Conservation (phyloP, 2,888 invertebrate genomes). For the Perithous albicinctus region DNA sequence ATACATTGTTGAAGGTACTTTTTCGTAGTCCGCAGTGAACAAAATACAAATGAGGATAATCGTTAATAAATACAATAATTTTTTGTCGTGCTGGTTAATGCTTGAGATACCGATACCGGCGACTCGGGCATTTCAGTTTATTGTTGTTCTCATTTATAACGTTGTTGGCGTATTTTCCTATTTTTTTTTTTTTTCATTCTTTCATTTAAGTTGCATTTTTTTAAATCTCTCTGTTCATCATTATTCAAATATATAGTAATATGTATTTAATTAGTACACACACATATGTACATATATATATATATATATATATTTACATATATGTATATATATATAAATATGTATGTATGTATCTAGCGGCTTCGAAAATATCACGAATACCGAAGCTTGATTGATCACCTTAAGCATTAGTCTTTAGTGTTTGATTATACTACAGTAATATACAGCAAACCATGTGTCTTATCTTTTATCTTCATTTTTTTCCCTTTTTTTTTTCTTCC, state of each 20-base stretch:
- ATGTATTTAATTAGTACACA: slow-evolving; percentile 62
- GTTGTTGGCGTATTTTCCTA: slow-evolving; percentile 70
- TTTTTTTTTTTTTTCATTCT: slow-evolving; percentile 59
- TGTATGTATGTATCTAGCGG: slow-evolving; percentile 69
- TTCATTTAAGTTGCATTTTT: slow-evolving; percentile 59
- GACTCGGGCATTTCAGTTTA: slow-evolving; percentile 76
- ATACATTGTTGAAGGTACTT: not conserved
- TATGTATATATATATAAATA: too few species aligned
- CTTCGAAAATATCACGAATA: slow-evolving; percentile 77
- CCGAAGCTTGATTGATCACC: slow-evolving; percentile 79
- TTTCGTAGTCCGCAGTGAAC: slow-evolving; percentile 11
- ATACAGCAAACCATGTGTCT: slow-evolving; percentile 78
- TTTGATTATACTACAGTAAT: slow-evolving; percentile 83
- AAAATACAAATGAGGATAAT: slow-evolving; percentile 12
- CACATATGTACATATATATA: too few species aligned
- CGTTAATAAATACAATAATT: slow-evolving; percentile 14
- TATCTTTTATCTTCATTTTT: slow-evolving; percentile 15
- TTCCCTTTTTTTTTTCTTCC: slow-evolving; percentile 19
- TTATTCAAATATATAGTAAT: slow-evolving; percentile 60
- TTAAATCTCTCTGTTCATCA: slow-evolving; percentile 57
- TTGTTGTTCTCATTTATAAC: slow-evolving; percentile 74
- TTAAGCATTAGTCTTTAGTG: slow-evolving; percentile 84
- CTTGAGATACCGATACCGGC: slow-evolving; percentile 59
- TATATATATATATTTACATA: too few species aligned
- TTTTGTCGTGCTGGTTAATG: slow-evolving; percentile 70